Percentiles rank a stretch among this genome's conserved stretches.
Conservation (phyloP, 2,113 vertebrate genomes). For the Calyptomena viridis region DNA sequence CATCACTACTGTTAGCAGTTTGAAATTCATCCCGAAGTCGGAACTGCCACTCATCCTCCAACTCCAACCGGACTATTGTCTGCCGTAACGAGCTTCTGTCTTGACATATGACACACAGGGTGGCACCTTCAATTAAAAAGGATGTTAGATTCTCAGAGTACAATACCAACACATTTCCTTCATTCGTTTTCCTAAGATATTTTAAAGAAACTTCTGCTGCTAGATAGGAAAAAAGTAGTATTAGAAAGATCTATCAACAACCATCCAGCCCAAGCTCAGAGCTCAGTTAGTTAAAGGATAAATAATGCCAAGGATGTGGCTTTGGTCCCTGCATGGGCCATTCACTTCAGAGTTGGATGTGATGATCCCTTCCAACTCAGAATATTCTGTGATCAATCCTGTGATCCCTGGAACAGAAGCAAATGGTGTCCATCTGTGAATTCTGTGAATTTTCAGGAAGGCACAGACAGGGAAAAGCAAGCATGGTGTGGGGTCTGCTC, state of each 20-base stretch:
- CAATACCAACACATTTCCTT: fast-evolving
- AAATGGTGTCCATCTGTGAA: fast-evolving
- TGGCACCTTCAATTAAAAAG: conserved; percentile 83
- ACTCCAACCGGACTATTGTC: conserved; percentile 91
- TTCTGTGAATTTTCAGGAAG: not conserved
- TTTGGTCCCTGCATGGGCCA: no score
- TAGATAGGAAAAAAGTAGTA: not conserved
- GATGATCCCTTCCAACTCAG: no score
- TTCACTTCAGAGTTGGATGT: no score
- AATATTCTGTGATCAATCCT: no score
- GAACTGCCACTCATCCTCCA: conserved; percentile 99
- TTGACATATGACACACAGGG: conserved; percentile 96
- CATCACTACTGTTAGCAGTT: conserved; percentile 94
- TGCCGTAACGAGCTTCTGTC: conserved; percentile 95
- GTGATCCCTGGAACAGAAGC: not conserved
- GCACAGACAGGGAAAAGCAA: not conserved
- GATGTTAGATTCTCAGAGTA: not conserved
- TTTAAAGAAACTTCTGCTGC: not conserved
- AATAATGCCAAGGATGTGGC: no score
- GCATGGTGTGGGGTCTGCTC: not conserved
- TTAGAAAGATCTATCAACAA: not conserved
- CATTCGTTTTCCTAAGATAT: not conserved
- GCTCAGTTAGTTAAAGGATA: no score
- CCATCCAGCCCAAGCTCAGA: fast-evolving
- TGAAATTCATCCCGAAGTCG: conserved; percentile 96